Conservation (phyloP, 2,888 invertebrate species). For the Malacosoma neustria region DNA sequence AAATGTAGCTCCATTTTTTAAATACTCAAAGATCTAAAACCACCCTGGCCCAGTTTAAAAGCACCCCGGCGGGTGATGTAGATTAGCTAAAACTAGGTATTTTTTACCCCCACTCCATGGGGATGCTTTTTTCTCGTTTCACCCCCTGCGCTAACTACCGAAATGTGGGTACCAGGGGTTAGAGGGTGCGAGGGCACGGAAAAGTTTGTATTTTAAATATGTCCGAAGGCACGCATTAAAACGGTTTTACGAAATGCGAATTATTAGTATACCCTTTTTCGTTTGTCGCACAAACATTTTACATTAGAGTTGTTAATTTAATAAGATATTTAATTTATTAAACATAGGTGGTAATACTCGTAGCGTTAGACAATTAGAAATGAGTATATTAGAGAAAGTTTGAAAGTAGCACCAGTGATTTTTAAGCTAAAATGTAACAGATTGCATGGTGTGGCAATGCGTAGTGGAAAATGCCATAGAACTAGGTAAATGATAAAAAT, state of each 20-base stretch:
- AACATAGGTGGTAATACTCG: no score
- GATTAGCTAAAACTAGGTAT: slow-evolving; percentile 81
- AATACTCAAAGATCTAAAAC: slow-evolving; percentile 34
- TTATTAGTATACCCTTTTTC: slow-evolving; percentile 43
- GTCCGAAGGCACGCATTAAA: slow-evolving; percentile 70
- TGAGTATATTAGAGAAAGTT: no score
- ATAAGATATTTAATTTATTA: not conserved
- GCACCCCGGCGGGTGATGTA: slow-evolving; percentile 57
- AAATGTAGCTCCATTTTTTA: no score
- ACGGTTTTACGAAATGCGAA: slow-evolving; percentile 59
- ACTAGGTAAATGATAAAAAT: no score
- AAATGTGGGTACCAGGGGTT: slow-evolving; percentile 48
- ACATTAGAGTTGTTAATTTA: not conserved
- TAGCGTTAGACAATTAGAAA: no score
- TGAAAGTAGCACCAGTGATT: no score
- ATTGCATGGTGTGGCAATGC: no score
- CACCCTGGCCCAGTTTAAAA: slow-evolving; percentile 43
- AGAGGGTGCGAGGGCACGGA: slow-evolving; percentile 33
- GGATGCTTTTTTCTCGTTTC: slow-evolving; percentile 51
- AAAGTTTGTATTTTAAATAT: slow-evolving; percentile 73
- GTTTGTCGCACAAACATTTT: slow-evolving; percentile 17
- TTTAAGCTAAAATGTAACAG: no score
- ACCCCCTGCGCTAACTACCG: slow-evolving; percentile 60
- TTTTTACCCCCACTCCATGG: slow-evolving; percentile 68
- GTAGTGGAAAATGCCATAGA: no score